These are phyloP conservation scores for Bolinopsis microptera DNA, from an alignment of 37 sponge, comb jelly and placozoan genomes.

Conservation along the genomic window DNA sequence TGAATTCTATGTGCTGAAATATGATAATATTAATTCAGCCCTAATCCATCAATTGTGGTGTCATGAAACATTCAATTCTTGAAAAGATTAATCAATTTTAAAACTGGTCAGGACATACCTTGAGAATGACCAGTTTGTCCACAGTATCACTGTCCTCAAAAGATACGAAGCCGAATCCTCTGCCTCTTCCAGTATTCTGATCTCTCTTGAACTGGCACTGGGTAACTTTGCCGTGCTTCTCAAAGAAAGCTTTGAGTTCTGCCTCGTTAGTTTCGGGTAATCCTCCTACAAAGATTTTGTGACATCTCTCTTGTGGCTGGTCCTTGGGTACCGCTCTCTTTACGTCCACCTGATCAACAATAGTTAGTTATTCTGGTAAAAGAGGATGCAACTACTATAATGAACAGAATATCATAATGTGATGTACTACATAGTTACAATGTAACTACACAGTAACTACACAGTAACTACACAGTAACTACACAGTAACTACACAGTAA, in stretches of 20 bases:
- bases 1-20: constrained; percentile 59
- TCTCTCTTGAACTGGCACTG: constrained; percentile 66
- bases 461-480: no score
- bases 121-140: constrained; percentile 56
- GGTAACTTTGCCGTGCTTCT: constrained; percentile 22
- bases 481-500: no score
- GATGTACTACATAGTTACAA: no score
- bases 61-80: no score
- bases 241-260: constrained; percentile 44
- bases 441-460: no score
- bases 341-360: constrained; percentile 58
- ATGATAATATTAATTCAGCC: neutral
- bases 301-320: constrained; percentile 57
- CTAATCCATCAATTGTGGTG: neutral
- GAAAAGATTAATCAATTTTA: no score
- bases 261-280: constrained; percentile 36
- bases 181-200: constrained; percentile 38
- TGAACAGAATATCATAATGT: no score
- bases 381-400: no score
- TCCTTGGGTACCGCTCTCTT: constrained; percentile 62
- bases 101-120: constrained; percentile 2
- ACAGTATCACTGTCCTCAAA: constrained; percentile 45
- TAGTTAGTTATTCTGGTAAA: no score
- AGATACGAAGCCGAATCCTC: constrained; percentile 52
- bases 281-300: constrained; percentile 51